phyloP scores from a whole-genome alignment of 2,113 vertebrate genomes.

The Trematomus loennbergii region DNA sequence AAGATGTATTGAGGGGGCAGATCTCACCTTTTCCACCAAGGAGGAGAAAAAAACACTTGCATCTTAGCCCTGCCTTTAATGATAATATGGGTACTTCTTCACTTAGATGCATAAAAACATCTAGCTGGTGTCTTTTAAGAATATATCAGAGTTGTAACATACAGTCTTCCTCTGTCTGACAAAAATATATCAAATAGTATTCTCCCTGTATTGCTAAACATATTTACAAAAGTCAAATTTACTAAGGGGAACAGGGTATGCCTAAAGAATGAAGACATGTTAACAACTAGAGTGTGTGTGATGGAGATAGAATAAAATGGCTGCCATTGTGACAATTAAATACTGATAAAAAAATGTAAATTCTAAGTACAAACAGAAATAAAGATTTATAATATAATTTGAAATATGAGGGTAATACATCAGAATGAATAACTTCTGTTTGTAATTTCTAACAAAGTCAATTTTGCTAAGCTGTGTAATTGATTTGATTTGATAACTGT shows the following conservation, averaged over 20 bases:
- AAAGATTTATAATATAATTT: neutral
- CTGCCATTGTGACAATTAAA: neutral
- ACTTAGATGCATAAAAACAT: conserved; percentile 29
- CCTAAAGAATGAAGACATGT: neutral
- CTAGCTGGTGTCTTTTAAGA: conserved; percentile 23
- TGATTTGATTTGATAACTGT: neutral
- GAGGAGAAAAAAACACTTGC: neutral
- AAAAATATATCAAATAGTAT: conserved; percentile 71
- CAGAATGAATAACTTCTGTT: neutral
- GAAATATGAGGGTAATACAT: neutral
- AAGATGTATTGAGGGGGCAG: conserved; percentile 4
- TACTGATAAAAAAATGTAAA: neutral
- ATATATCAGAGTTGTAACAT: conserved; percentile 12
- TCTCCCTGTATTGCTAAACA: conserved; percentile 52
- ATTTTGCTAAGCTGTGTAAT: neutral
- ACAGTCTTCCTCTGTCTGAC: conserved; percentile 36
- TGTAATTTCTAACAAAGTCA: neutral
- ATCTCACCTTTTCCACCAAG: neutral
- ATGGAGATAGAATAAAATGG: neutral
- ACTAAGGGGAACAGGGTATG: conserved; percentile 7
- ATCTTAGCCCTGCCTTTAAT: conserved; percentile 35
- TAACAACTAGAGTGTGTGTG: neutral
- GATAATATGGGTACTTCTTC: conserved; percentile 7
- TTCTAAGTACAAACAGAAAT: neutral
- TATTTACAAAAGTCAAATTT: conserved; percentile 70